Evolutionary conservation across 2,888 invertebrate species (phyloP).

Genomic region (Drosophila pullipes): DNA sequence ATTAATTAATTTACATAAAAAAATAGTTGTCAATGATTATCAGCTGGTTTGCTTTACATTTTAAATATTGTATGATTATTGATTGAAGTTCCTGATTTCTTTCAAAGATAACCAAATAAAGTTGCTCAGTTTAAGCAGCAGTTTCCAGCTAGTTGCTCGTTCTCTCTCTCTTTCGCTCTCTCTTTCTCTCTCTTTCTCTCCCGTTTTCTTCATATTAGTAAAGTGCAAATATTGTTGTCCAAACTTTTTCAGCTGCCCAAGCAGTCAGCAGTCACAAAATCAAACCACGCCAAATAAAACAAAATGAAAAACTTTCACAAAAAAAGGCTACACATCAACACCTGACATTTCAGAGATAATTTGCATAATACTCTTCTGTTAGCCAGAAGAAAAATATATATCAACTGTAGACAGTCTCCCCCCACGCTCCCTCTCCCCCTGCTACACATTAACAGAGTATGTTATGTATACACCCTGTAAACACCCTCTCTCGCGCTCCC

Average conservation of each 20-base stretch:
- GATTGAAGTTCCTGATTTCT: not conserved
- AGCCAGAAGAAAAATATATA: slow-evolving; percentile 45
- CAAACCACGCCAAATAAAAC: slow-evolving; percentile 11
- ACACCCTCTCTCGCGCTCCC: slow-evolving; percentile 23
- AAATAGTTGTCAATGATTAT: not conserved
- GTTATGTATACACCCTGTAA: not conserved
- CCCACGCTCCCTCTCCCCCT: not conserved
- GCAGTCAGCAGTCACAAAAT: slow-evolving; percentile 14
- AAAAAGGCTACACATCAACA: slow-evolving; percentile 51
- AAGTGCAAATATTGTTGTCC: slow-evolving; percentile 6
- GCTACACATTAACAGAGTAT: slow-evolving; percentile 31
- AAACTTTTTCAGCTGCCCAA: slow-evolving; percentile 5
- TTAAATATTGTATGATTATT: not conserved
- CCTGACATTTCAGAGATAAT: slow-evolving; percentile 66
- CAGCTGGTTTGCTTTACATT: no score
- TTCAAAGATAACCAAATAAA: no score
- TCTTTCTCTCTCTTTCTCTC: not conserved
- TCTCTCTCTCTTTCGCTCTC: no score
- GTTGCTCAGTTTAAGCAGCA: no score
- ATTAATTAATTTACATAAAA: not conserved
- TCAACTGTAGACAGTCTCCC: slow-evolving; percentile 15
- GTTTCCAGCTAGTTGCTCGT: not conserved
- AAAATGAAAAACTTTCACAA: slow-evolving; percentile 26
- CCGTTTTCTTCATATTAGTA: not conserved
- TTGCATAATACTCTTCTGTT: slow-evolving; percentile 55